Conservation (phyloP, 1,140 invertebrate genomes). For the Calosoma granatense region DNA sequence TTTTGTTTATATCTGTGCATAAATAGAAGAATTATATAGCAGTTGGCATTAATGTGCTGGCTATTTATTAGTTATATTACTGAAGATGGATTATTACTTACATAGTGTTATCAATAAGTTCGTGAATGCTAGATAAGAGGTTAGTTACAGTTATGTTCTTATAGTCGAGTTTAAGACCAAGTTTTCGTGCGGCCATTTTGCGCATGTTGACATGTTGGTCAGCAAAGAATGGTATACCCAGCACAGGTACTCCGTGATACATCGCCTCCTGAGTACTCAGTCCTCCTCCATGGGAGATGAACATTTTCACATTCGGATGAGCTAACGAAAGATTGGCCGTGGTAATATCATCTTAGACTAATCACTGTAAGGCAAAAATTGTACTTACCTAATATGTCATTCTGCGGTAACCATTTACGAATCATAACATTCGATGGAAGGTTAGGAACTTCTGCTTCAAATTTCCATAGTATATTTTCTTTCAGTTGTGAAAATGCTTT, state of each 20-base stretch:
- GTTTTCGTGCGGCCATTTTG: constrained; percentile 21
- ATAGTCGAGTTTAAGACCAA: constrained; percentile 13
- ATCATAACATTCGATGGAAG: constrained; percentile 46
- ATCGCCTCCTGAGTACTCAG: constrained; percentile 34
- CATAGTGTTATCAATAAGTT: constrained; percentile 15
- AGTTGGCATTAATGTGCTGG: too few species aligned
- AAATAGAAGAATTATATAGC: too few species aligned
- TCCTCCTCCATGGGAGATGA: constrained; percentile 26
- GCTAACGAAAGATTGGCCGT: too few species aligned
- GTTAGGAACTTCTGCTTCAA: constrained; percentile 30
- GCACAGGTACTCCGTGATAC: constrained; percentile 39
- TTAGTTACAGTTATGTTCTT: constrained; percentile 12
- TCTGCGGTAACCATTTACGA: constrained; percentile 33
- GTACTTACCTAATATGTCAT: constrained; percentile 37
- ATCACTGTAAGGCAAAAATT: too few species aligned
- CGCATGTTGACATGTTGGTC: constrained; percentile 29
- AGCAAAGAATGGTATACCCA: constrained; percentile 33
- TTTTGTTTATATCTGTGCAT: background rate
- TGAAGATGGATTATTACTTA: too few species aligned
- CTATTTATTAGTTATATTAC: too few species aligned
- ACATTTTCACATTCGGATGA: constrained; percentile 23
- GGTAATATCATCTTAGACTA: too few species aligned
- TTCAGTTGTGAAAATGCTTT: constrained; percentile 32
- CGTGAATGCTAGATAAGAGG: constrained; percentile 10
- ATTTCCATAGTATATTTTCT: constrained; percentile 35